Evolutionary conservation across 2,797 vertebrate genomes (phyloP).

Genomic region (Acanthopagrus latus): DNA sequence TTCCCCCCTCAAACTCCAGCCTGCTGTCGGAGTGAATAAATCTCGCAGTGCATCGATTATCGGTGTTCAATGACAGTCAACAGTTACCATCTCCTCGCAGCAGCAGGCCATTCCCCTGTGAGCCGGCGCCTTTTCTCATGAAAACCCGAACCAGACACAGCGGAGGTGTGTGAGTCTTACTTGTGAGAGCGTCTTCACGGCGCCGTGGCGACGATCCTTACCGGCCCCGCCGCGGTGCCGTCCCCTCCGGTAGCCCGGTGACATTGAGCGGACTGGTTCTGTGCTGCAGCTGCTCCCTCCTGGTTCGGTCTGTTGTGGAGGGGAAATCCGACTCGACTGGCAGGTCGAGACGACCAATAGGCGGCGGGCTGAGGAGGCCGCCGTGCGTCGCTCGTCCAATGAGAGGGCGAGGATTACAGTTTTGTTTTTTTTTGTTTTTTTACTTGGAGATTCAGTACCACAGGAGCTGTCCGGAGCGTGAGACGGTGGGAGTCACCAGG

Average conservation of each 20-base stretch:
- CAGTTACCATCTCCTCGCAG: constrained; percentile 42
- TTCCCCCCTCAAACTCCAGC: not conserved
- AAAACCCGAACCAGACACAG: not conserved
- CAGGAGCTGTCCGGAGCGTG: constrained; percentile 51
- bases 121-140: not conserved
- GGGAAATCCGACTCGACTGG: constrained; percentile 57
- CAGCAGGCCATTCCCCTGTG: constrained; percentile 47
- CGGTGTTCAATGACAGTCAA: constrained; percentile 48
- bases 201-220: not conserved
- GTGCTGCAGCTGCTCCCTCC: constrained; percentile 50
- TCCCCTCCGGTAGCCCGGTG: constrained; percentile 44
- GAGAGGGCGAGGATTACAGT: constrained; percentile 2
- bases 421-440: not conserved
- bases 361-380: not conserved
- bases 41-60: not conserved
- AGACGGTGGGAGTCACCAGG: constrained; percentile 28
- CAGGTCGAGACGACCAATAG: constrained; percentile 64
- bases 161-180: constrained; percentile 37
- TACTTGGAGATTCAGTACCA: constrained; percentile 38
- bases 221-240: constrained; percentile 9
- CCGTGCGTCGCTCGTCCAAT: constrained; percentile 54
- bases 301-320: constrained; percentile 41
- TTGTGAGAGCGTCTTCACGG: constrained; percentile 19
- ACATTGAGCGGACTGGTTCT: constrained; percentile 57
- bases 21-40: not conserved